Percentiles rank a stretch among this genome's conserved stretches.
Evolutionary conservation across 1,140 invertebrate genomes (phyloP).

Genomic region (Cherax destructor): DNA sequence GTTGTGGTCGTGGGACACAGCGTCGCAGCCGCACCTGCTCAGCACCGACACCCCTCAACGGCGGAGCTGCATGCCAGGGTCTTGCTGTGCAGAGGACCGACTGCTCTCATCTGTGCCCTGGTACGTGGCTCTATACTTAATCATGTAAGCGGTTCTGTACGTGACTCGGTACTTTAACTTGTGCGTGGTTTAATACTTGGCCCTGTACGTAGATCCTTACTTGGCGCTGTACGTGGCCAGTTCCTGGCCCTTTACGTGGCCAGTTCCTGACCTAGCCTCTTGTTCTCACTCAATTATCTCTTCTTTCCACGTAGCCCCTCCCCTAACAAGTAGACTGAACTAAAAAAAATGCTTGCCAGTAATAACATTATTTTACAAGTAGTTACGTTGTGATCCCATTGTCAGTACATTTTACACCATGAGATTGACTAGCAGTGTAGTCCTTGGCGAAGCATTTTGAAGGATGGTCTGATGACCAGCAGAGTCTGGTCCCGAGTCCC

Average conservation of each 20-base stretch:
- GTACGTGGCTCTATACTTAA: slow-evolving; percentile 1
- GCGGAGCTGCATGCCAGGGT: slow-evolving; percentile 83
- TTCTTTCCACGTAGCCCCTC: too few relatives aligned
- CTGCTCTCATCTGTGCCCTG: slow-evolving; percentile 76
- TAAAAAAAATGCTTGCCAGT: too few relatives aligned
- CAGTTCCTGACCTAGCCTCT: too few relatives aligned
- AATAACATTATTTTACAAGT: not conserved
- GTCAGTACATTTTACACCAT: not conserved
- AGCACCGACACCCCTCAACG: slow-evolving; percentile 75
- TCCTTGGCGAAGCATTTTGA: slow-evolving; percentile 20
- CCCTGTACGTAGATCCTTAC: too few relatives aligned
- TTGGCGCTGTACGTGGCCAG: too few relatives aligned
- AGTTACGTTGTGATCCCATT: not conserved
- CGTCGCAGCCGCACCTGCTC: slow-evolving; percentile 75
- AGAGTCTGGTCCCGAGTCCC: not conserved
- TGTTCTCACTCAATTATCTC: too few relatives aligned
- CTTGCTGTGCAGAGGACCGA: slow-evolving; percentile 79
- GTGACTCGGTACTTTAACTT: too few relatives aligned
- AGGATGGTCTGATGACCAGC: too few relatives aligned
- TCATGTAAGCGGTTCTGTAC: too few relatives aligned
- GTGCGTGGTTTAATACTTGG: too few relatives aligned
- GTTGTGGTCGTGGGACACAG: slow-evolving; percentile 78
- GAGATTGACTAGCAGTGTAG: slow-evolving; percentile 35
- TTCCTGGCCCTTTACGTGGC: too few relatives aligned
- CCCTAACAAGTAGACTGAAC: too few relatives aligned